phyloP scores from a whole-genome alignment of 1,140 invertebrate genomes.

The Alviniconcha marisindica region DNA sequence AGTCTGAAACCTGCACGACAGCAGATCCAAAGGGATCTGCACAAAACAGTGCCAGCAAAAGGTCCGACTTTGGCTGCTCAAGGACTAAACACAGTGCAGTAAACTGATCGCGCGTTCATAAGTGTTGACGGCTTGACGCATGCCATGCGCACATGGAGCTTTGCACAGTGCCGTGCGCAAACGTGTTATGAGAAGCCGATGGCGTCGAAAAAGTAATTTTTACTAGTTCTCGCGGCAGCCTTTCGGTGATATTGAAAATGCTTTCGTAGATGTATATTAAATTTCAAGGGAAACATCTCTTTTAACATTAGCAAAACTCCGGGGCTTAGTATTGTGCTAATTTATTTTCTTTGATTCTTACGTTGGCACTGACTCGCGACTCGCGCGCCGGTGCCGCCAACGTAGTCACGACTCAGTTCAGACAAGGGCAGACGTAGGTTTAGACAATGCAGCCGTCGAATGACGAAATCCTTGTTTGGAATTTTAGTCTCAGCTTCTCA shows the following conservation, averaged over 20 bases:
- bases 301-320: neutral
- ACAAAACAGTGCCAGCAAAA: neutral
- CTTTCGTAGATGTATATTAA: neutral
- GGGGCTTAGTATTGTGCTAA: neutral
- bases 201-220: neutral
- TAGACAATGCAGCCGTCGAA: too few relatives aligned
- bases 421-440: too few relatives aligned
- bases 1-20: neutral
- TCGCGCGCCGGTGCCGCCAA: too few relatives aligned
- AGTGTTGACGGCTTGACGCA: slow-evolving; percentile 34
- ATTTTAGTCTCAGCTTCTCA: too few relatives aligned
- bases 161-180: slow-evolving; percentile 32
- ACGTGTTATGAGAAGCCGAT: neutral
- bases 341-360: neutral
- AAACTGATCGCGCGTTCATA: neutral
- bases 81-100: neutral
- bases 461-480: too few relatives aligned
- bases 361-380: too few relatives aligned
- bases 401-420: too few relatives aligned
- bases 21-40: neutral
- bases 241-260: neutral
- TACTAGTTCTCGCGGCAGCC: neutral
- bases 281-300: neutral
- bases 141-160: slow-evolving; percentile 33
- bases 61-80: slow-evolving; percentile 18